Evolutionary conservation across 1,140 invertebrate species (phyloP).

Genomic region (Drosophila orosa): DNA sequence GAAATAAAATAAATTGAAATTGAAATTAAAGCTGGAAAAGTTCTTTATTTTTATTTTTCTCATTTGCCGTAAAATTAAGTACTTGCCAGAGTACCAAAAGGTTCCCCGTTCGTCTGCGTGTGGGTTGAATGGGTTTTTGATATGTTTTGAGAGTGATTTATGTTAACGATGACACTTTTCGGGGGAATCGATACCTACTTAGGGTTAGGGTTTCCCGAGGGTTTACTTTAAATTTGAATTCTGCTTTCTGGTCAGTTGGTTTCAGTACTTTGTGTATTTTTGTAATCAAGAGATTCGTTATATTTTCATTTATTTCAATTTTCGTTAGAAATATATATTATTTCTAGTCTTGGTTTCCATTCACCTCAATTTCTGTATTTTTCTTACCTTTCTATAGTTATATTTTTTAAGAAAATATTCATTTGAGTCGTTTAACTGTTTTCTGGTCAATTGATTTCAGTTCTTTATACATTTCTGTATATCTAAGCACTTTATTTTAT

Average conservation of each 20-base stretch:
- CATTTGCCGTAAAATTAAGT: constrained; percentile 66
- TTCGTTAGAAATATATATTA: not conserved
- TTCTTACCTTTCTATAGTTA: constrained; percentile 1
- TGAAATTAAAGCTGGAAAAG: constrained; percentile 55
- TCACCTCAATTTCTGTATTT: not conserved
- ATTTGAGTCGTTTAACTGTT: constrained; percentile 5
- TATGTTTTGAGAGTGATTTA: constrained; percentile 63
- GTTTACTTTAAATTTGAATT: constrained; percentile 27
- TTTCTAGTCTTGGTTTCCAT: not conserved
- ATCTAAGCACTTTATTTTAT: constrained; percentile 9
- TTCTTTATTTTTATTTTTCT: constrained; percentile 45
- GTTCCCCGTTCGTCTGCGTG: constrained; percentile 23
- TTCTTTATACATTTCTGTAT: constrained; percentile 12
- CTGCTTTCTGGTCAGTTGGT: constrained; percentile 29
- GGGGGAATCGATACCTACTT: constrained; percentile 22
- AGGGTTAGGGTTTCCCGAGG: constrained; percentile 19
- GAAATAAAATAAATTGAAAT: constrained; percentile 64
- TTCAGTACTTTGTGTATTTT: constrained; percentile 1
- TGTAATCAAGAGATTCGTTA: not conserved
- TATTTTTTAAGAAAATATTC: constrained; percentile 9
- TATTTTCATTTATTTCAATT: not conserved
- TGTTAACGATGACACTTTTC: constrained; percentile 57
- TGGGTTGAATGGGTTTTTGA: constrained; percentile 52
- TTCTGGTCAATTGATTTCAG: constrained; percentile 9
- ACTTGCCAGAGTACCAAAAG: constrained; percentile 39